Base-by-base conservation (phyloP, 1,140 invertebrate genomes). In the Mercenaria mercenaria region DNA sequence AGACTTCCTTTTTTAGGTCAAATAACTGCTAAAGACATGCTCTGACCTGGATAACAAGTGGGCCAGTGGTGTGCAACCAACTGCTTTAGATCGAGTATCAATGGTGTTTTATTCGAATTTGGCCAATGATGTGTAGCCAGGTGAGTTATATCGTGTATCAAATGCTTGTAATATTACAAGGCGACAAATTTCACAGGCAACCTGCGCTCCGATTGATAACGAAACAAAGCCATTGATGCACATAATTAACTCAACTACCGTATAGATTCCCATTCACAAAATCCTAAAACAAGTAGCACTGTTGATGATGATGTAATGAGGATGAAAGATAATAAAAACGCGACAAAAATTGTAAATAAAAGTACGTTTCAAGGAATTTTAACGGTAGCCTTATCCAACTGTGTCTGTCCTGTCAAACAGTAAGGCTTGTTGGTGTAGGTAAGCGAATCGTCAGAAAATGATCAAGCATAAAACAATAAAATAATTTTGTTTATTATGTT, bases 181-280 rank as follows among this genome's bases (percentile, higher is more conserved):
- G 72, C 50, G 74, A 59, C 85, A 87, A 50, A 87, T 87, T 87
- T 87, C 85, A 87, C 85, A 76, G 85, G n/a, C 74, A 47, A 37
- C 50, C 41, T 43, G 50, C 52, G 52, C 67, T 26, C 2, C 69
- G 37, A 59, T 64, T 82, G 80, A 77, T 79, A 47, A 64, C 85
- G 11, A n/a, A 74, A 85, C 29, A 59, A n/a, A 43, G 26, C 29
- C 50, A 37, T 0, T 72, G 64, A 74, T 52, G 83, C 69, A 85
- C 83, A 56, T 52, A 37, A 79, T 37, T 15, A 72, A 39, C 67
- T 18, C 67, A 39, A 26, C 37, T 41, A 64, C 32, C 80, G 80
- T 82, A 59, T 61, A 82, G 59, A 4, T 61, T 64, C 56, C 80
- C 80, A 82, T 82, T 82, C 52, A 82, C n/a, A 79, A 50, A 47